Base-by-base conservation (phyloP, 2,113 vertebrate genomes). In the Gadus chalcogrammus region DNA sequence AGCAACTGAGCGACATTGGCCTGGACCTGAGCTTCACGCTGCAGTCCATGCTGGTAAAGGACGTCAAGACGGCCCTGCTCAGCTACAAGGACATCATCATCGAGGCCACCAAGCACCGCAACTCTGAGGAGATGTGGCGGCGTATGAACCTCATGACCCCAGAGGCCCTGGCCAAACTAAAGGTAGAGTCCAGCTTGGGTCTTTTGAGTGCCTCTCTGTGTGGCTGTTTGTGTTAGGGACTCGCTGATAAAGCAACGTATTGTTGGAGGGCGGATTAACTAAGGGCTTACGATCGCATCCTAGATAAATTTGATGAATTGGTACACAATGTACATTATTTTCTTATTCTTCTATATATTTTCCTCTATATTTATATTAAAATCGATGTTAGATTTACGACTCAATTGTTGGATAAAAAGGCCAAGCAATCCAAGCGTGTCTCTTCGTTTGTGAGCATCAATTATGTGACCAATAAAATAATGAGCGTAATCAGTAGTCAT, bases 41-140 rank as follows among this genome's bases (percentile, higher is more conserved):
- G 82, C 97, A 99, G 5, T 91, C 96, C 0, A 91, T 99, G 18
- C 90, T 99, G 76, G 94, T 98, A 9, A 98, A 95, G 70, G 97
- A 99, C 89, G 93, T 99, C 82, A 94, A 93, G 78, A 94, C 93
- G 0, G 96, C 93, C 15, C 87, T 99, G 53, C 95, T 93, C 74
- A 95, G 95, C 89, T 96, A 97, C 90, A 99, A 99, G 69, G 97
- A 98, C 76, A 94, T 99, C 81, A 96, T 99, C 83, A 96, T 98
- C 0, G 97, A 99, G 73, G 97, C 97, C 86, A 99, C 97, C 27
- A 99, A 96, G 72, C 97, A 99, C 77, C 94, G 97, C 13, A 99
- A 99, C 91, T 99, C 97, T 0, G 97, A 99, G 87, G 97, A 99
- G 90, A 97, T 98, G 96, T 99, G 97, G 97, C 90, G 97, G 17